Conservation (phyloP, 2,113 vertebrate genomes). For the Actenoides hombroni region DNA sequence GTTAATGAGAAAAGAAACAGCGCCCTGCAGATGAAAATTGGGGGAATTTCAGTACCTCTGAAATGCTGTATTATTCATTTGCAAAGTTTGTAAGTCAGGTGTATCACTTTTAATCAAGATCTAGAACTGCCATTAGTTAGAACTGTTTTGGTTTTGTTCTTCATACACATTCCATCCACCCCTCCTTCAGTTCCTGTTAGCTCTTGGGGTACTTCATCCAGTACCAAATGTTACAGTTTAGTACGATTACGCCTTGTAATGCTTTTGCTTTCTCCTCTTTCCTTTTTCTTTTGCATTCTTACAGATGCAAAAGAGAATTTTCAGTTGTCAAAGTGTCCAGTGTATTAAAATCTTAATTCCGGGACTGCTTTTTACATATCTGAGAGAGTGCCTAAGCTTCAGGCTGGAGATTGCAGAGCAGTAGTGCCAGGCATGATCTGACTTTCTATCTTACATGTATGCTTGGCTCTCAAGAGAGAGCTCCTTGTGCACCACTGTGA, state of each 20-base stretch:
- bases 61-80: background rate
- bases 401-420: background rate
- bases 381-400: background rate
- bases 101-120: background rate
- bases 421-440: background rate
- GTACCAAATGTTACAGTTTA: background rate
- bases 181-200: background rate
- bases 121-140: background rate
- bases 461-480: background rate
- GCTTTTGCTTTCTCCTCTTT: background rate
- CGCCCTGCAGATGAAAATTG: background rate
- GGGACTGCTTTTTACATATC: background rate
- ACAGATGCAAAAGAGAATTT: background rate
- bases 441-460: background rate
- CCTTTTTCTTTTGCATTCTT: background rate
- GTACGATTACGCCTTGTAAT: background rate
- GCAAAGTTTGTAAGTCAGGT: background rate
- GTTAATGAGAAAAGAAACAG: background rate
- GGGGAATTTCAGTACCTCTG: background rate
- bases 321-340: background rate
- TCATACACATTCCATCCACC: background rate
- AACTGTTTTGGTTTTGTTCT: background rate
- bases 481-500: background rate
- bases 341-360: background rate
- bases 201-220: background rate